These are phyloP conservation scores for Oryzias sinensis DNA, from an alignment of 2,797 vertebrate species.

Conservation along the genomic window DNA sequence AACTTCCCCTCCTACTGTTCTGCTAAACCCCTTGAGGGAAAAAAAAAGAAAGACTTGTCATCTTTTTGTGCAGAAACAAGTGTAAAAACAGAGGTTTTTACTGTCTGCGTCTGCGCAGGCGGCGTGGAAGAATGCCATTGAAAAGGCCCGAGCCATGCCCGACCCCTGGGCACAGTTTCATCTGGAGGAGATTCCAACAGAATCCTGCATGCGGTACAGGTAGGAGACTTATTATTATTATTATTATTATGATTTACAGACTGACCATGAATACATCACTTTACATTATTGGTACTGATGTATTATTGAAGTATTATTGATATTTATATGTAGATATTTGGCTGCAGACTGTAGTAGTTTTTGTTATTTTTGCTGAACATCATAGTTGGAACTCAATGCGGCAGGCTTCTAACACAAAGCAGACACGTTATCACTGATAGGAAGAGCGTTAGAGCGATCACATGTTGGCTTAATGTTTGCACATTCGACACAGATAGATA, in stretches of 20 bases:
- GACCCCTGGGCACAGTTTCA: constrained; percentile 98
- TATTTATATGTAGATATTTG: too few species aligned
- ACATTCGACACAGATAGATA: background rate
- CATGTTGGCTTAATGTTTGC: constrained; percentile 1
- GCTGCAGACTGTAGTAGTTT: too few species aligned
- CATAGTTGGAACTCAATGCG: background rate
- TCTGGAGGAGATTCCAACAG: constrained; percentile 87
- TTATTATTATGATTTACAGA: background rate
- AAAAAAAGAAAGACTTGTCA: background rate
- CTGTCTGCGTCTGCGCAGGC: constrained; percentile 73
- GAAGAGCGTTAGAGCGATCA: background rate
- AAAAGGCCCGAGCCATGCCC: constrained; percentile 94
- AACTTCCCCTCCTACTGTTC: constrained; percentile 1
- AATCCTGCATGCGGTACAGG: constrained; percentile 90
- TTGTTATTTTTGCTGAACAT: background rate
- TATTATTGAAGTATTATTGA: too few species aligned
- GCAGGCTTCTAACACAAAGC: background rate
- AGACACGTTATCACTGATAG: background rate
- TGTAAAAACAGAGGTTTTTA: background rate
- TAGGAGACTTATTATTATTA: constrained; percentile 36
- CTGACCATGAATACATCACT: background rate
- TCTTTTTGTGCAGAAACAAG: background rate
- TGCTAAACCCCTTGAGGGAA: background rate
- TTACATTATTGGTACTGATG: too few species aligned
- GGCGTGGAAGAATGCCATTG: constrained; percentile 90